phyloP scores from a whole-genome alignment of 2,797 vertebrate species.

The Enteromius thamalakanensis region DNA sequence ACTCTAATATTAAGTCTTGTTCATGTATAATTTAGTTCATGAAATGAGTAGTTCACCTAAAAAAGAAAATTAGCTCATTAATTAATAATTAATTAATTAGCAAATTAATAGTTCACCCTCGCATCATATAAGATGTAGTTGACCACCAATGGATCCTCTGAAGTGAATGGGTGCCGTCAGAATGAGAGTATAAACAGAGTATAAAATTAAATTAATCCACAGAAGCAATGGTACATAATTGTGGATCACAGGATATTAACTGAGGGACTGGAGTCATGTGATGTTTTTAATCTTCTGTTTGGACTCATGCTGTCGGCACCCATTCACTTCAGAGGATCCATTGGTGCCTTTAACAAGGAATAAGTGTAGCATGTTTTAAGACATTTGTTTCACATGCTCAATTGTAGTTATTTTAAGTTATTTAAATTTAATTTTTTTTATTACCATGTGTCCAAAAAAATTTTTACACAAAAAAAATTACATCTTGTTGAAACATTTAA shows the following conservation, averaged over 20 bases:
- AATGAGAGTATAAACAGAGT: background rate
- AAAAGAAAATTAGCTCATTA: background rate
- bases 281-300: background rate
- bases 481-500: no score
- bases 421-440: no score
- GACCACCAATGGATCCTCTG: no score
- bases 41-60: background rate
- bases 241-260: background rate
- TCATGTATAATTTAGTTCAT: background rate
- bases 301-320: background rate
- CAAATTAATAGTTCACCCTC: background rate
- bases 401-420: no score
- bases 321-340: background rate
- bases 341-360: background rate
- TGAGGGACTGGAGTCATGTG: background rate
- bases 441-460: no score
- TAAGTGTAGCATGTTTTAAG: no score
- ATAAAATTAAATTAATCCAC: background rate
- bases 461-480: no score
- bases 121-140: background rate
- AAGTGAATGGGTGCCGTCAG: background rate
- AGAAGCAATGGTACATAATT: background rate
- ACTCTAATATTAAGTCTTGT: slow-evolving; percentile 2
- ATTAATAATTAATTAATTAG: no score
- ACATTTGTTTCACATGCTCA: no score